phyloP scores from a whole-genome alignment of 2,888 invertebrate genomes.

The Amitus sp. region DNA sequence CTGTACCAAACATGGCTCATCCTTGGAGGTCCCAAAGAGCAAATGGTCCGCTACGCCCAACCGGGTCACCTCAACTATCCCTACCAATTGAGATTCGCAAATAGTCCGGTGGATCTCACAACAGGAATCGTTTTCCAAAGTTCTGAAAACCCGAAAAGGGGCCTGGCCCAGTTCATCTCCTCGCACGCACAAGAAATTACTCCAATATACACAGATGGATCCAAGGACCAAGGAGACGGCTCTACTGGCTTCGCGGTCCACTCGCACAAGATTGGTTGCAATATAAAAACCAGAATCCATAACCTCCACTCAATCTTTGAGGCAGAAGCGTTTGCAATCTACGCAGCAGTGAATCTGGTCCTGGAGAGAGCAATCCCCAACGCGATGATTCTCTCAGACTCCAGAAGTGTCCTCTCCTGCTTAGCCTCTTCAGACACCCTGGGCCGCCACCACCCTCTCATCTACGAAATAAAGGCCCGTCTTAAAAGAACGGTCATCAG shows the following conservation, averaged over 20 bases:
- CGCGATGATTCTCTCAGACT: not conserved
- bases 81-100: no score
- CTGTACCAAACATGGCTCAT: no score
- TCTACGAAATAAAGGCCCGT: not conserved
- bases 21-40: no score
- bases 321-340: slow-evolving; percentile 4
- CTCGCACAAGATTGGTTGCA: not conserved
- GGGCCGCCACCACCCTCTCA: not conserved
- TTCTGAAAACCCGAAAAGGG: no score
- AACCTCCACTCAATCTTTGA: not conserved
- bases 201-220: slow-evolving; percentile 2
- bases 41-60: no score
- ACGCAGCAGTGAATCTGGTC: not conserved
- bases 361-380: not conserved
- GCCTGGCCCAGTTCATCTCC: no score
- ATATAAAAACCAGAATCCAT: not conserved
- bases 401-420: not conserved
- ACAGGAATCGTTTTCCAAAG: no score
- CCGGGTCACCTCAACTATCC: no score
- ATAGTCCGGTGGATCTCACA: no score
- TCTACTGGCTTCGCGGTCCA: not conserved
- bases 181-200: no score
- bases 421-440: not conserved
- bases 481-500: not conserved
- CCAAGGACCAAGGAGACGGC: not conserved